Conservation (phyloP, 2,888 invertebrate species). For the Metallyticus violacea region DNA sequence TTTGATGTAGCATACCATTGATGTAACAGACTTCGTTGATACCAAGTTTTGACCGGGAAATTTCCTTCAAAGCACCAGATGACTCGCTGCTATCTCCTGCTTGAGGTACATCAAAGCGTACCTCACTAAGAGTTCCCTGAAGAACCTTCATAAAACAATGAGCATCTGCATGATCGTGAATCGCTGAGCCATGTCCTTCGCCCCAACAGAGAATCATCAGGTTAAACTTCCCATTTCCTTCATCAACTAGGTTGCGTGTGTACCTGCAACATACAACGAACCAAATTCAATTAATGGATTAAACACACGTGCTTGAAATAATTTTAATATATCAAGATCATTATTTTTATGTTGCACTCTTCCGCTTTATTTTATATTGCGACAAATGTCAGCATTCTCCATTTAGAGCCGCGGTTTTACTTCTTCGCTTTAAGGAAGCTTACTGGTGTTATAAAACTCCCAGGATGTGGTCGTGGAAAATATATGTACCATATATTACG, state of each 20-base stretch:
- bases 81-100: neutral
- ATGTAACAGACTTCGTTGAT: conserved; percentile 89
- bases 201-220: conserved; percentile 98
- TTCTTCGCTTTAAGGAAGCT: too few relatives aligned
- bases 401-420: too few relatives aligned
- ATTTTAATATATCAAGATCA: too few relatives aligned
- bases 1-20: conserved; percentile 66
- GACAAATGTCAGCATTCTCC: too few relatives aligned
- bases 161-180: conserved; percentile 94
- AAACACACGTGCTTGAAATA: too few relatives aligned
- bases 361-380: too few relatives aligned
- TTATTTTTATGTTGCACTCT: too few relatives aligned
- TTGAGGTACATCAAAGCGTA: conserved; percentile 57
- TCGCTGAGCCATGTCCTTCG: conserved; percentile 88
- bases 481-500: too few relatives aligned
- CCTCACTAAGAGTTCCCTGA: conserved; percentile 50
- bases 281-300: too few relatives aligned
- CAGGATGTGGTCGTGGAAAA: too few relatives aligned
- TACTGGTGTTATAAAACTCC: too few relatives aligned
- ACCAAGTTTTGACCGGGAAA: conserved; percentile 61
- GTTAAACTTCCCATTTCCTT: conserved; percentile 96
- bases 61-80: conserved; percentile 59
- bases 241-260: conserved; percentile 92
- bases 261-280: conserved; percentile 70
- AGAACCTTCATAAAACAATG: conserved; percentile 94